Evolutionary conservation across 2,888 invertebrate species (phyloP).

Genomic region (Falcaria lacertinaria): DNA sequence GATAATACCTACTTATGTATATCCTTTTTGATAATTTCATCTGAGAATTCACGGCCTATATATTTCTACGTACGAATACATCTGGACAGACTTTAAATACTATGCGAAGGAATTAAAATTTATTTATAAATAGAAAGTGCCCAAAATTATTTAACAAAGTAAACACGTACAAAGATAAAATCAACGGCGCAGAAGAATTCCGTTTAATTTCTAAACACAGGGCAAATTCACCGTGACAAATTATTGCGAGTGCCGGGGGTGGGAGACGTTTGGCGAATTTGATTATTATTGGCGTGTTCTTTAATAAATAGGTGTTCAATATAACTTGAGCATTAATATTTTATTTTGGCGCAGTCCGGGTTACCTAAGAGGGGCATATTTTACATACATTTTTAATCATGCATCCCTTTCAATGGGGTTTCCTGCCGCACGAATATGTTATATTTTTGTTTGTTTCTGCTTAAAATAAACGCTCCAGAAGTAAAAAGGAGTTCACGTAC

Average conservation of each 20-base stretch:
- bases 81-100: too few species aligned
- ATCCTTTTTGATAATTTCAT: too few species aligned
- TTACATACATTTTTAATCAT: neutral
- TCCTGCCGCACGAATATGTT: neutral
- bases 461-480: neutral
- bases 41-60: too few species aligned
- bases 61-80: too few species aligned
- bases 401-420: neutral
- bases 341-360: constrained; percentile 28
- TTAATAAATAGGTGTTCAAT: constrained; percentile 10
- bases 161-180: constrained; percentile 14
- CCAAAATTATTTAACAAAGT: neutral
- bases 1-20: too few species aligned
- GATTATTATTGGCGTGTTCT: constrained; percentile 6
- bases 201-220: constrained; percentile 11
- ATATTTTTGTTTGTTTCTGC: neutral
- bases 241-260: constrained; percentile 10
- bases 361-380: constrained; percentile 5
- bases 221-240: constrained; percentile 4
- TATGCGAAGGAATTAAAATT: too few species aligned
- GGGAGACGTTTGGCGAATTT: neutral
- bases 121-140: neutral
- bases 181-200: constrained; percentile 17
- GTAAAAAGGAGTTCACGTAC: neutral
- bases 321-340: constrained; percentile 32